Conservation (phyloP, 2,888 invertebrate species). For the Aporophyla nigra region DNA sequence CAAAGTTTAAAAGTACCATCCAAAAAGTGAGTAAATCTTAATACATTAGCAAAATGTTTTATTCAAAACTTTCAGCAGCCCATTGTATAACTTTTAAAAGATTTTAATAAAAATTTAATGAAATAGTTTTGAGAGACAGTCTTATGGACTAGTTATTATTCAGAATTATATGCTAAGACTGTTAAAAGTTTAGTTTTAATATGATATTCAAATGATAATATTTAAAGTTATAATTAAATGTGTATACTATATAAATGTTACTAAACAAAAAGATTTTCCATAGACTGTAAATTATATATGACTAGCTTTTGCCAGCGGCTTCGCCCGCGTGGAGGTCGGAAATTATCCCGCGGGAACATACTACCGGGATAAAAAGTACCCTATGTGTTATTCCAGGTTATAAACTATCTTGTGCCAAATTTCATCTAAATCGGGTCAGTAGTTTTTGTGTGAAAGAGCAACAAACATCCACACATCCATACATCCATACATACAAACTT, state of each 20-base stretch:
- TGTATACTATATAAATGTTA: not conserved
- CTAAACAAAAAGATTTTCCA: not conserved
- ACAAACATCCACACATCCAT: too few relatives aligned
- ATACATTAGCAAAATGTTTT: conserved; percentile 60
- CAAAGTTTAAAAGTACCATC: conserved; percentile 24
- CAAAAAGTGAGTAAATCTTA: conserved; percentile 44
- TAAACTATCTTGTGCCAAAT: too few relatives aligned
- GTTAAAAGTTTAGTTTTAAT: conserved; percentile 26
- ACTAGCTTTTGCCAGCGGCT: too few relatives aligned
- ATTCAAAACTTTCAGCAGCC: conserved; percentile 51
- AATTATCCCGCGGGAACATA: too few relatives aligned
- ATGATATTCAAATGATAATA: conserved; percentile 7
- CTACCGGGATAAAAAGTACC: too few relatives aligned
- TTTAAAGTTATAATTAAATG: conserved; percentile 11
- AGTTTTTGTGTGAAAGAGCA: too few relatives aligned
- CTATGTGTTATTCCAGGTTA: too few relatives aligned
- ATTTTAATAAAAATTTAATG: conserved; percentile 51
- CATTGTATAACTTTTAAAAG: conserved; percentile 51
- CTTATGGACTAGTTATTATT: conserved; percentile 40
- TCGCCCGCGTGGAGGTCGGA: too few relatives aligned
- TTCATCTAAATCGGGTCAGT: too few relatives aligned
- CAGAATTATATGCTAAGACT: conserved; percentile 31
- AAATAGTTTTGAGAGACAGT: conserved; percentile 50
- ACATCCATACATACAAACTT: too few relatives aligned
- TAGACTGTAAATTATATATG: not conserved